Evolutionary conservation across 2,888 invertebrate species (phyloP), one percentile per base, ranked within the genome.

Genomic region (Scaptomyza cyrtandrae): DNA sequence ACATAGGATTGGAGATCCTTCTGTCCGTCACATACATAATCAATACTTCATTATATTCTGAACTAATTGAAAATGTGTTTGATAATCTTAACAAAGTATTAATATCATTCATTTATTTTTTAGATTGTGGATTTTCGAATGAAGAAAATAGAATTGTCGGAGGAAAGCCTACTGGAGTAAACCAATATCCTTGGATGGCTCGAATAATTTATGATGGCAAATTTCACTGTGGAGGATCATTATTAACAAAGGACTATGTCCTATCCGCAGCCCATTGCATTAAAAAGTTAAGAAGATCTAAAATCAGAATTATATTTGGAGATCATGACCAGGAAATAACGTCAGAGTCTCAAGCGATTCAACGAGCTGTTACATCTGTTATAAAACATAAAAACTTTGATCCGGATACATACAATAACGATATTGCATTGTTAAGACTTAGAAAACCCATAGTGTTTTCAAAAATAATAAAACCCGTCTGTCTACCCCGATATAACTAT

Each of bases 201-300:
- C 93, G 97, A 46, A 93, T 97, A 59, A 95, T 97, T 13, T 97
- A 97, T 91, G 96, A 97, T 89, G 97, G 97, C 0, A 96, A 96
- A 91, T 97, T 97, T 92, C 97, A 97, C 90, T 97, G 97, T 88
- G 97, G 97, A 0, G 97, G 95, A 24, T 96, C 97, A 3, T 93
- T 97, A 31, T 93, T 97, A 46, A 96, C 96, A 59, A 95, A 95
- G 46, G 96, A 97, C 92, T 97, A 96, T 90, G 96, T 97, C 63
- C 93, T 97, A 59, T 97, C 97, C 0, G 97, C 97, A 0, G 97
- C 97, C 3, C 97, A 97, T 93, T 97, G 97, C 90, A 95, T 97
- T 1, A 91, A 92, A 54, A 96, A 96, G 80, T 91, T 97, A 41
- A 95, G 96, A 86, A 93, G 95, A 43, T 96, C 96, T 0, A 96